Conservation (phyloP, 1,140 invertebrate genomes). For the Maconellicoccus hirsutus region DNA sequence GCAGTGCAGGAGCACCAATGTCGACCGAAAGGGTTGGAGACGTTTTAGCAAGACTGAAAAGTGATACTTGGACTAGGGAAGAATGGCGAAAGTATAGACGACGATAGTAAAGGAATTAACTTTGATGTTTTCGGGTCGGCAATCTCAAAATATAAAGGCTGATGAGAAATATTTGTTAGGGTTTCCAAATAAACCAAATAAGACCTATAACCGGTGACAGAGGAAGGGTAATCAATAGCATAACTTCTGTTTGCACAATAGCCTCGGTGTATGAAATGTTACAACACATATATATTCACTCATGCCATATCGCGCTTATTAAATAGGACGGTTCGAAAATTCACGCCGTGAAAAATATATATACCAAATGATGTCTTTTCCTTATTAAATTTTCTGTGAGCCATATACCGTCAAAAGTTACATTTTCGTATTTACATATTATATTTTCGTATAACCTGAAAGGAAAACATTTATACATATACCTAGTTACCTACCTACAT, state of each 20-base stretch:
- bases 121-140: constrained; percentile 1
- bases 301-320: not conserved
- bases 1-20: not conserved
- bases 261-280: constrained; percentile 2
- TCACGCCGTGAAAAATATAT: not conserved
- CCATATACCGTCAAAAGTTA: too few relatives aligned
- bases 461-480: too few relatives aligned
- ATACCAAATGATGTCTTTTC: too few relatives aligned
- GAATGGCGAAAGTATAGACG: not conserved
- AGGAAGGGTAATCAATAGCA: not conserved
- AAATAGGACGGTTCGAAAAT: not conserved
- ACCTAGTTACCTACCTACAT: too few relatives aligned
- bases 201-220: not conserved
- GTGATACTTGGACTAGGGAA: not conserved
- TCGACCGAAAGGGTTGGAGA: not conserved
- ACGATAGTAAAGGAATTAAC: not conserved
- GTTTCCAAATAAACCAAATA: not conserved
- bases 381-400: too few relatives aligned
- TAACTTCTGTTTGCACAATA: not conserved
- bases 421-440: too few relatives aligned
- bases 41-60: not conserved
- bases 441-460: too few relatives aligned
- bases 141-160: not conserved
- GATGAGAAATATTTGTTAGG: not conserved
- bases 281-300: not conserved